phyloP scores from a whole-genome alignment of 2,113 vertebrate genomes.

The Ammodytes marinus region DNA sequence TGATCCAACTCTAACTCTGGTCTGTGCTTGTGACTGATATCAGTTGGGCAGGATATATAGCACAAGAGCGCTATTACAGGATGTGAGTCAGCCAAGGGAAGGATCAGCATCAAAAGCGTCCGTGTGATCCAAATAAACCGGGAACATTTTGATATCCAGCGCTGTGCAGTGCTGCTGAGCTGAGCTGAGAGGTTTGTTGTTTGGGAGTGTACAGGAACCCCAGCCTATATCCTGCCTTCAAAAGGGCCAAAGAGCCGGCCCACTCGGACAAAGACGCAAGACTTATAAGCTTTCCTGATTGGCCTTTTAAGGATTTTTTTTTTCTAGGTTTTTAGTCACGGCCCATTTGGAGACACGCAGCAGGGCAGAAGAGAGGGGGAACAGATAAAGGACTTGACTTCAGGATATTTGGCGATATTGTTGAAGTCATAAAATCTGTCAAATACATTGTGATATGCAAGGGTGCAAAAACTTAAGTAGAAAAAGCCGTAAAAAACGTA shows the following conservation, averaged over 20 bases:
- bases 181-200: conserved; percentile 22
- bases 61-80: conserved; percentile 43
- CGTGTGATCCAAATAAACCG: conserved; percentile 45
- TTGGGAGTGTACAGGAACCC: conserved; percentile 66
- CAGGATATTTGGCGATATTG: background rate
- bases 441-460: background rate
- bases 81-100: conserved; percentile 57
- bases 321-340: background rate
- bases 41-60: background rate
- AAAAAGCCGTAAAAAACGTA: background rate
- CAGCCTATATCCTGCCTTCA: conserved; percentile 70
- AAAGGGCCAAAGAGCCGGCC: conserved; percentile 12
- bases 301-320: background rate
- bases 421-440: background rate
- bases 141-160: conserved; percentile 36
- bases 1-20: background rate
- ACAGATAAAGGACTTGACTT: background rate
- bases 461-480: background rate
- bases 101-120: conserved; percentile 60
- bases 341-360: conserved; percentile 21
- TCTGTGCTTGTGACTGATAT: background rate
- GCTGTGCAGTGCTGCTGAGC: background rate
- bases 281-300: conserved; percentile 24
- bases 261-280: conserved; percentile 30
- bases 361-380: background rate